Base-by-base conservation (phyloP, 1,140 invertebrate species). In the Achatina immaculata region DNA sequence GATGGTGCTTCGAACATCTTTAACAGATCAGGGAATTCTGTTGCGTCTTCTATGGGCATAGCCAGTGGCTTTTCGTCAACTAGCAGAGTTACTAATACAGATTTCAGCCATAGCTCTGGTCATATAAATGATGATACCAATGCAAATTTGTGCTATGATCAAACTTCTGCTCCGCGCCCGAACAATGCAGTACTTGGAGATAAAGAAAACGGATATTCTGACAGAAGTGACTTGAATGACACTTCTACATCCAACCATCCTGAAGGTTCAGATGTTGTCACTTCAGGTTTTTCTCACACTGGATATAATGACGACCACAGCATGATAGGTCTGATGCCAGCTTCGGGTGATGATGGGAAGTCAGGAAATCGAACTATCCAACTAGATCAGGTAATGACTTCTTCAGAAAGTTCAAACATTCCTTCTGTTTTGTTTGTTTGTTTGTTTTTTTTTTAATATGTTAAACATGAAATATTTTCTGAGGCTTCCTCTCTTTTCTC, bases 91-190 rank as follows among this genome's bases (percentile, higher is more conserved):
- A 14, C 0, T 34, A 36, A 2, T 11, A 48, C 2, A n/a, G 71
- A 73, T 9, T 42, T 69, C 68, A 69, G 21, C 24, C 68, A 69
- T 69, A 34, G 68, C 38, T 40, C 68, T 7, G 68, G 68, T 28
- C 68, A 71, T 71, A 16, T 71, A 28, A n/a, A 14, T 55, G 19
- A n/a, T 28, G 72, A 45, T 36, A 51, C 42, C 34, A 34, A 31
- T 21, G 34, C 42, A 74, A 31, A 51, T 55, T n/a, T 34, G 43
- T 51, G 28, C 24, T 74, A 42, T 51, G 72, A 74, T 7, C 72
- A 74, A 31, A 4, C 45, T 1, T 51, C 28, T 48, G 34, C 7
- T 51, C 19, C 72, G n/a, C 21, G 48, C 9, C n/a, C 68, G 21
- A 34, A 34, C 36, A 74, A 11, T 21, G 31, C 7, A 16, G 21